phyloP scores from a whole-genome alignment of 1,140 invertebrate genomes.

The Daktulosphaira vitifoliae region DNA sequence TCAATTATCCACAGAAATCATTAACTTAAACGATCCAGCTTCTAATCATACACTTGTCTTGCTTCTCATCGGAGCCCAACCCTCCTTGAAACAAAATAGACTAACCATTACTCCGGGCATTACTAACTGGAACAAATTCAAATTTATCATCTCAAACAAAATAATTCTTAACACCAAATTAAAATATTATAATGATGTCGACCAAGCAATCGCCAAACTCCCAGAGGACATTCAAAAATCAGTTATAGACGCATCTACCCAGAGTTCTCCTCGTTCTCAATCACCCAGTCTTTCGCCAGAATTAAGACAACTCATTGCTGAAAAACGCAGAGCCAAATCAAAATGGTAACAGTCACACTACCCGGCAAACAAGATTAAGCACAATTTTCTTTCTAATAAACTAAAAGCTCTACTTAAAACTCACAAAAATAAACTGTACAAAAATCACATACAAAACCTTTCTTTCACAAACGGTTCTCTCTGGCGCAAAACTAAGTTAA shows the following conservation, averaged over 20 bases:
- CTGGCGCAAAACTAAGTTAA: neutral
- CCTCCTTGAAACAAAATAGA: neutral
- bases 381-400: neutral
- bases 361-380: neutral
- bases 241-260: neutral
- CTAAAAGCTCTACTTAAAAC: neutral
- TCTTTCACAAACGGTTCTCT: neutral
- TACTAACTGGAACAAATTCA: conserved; percentile 11
- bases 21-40: conserved; percentile 17
- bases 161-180: neutral
- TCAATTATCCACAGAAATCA: neutral
- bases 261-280: no score
- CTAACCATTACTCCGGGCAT: neutral
- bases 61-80: neutral
- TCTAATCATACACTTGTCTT: conserved; percentile 30
- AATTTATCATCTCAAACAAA: no score
- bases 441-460: neutral
- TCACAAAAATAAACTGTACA: neutral
- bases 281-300: neutral
- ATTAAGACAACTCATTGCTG: neutral
- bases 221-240: neutral
- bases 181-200: neutral
- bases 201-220: neutral
- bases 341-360: neutral
- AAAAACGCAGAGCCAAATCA: conserved; percentile 3